Conservation (phyloP, 1,140 invertebrate species). For the Heliconius melpomene region DNA sequence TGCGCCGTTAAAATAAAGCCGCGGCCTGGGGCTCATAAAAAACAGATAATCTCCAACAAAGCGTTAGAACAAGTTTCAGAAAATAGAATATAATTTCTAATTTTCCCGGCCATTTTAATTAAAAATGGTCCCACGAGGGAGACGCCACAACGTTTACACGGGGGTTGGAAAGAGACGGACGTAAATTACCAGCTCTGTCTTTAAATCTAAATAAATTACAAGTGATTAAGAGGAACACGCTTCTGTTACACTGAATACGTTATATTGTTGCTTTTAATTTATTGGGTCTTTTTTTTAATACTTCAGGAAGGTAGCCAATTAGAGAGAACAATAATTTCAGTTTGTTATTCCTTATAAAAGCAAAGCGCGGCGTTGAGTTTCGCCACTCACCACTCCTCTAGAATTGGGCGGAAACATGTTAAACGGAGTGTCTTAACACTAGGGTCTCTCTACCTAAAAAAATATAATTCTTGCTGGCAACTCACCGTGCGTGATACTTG, state of each 20-base stretch:
- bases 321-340: neutral
- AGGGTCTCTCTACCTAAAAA: too few species aligned
- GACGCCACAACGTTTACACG: conserved; percentile 50
- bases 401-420: too few species aligned
- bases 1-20: conserved; percentile 72
- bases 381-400: too few species aligned
- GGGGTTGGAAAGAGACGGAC: conserved; percentile 68
- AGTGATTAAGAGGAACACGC: conserved; percentile 78
- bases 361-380: too few species aligned
- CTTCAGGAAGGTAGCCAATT: neutral
- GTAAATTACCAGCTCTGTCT: conserved; percentile 71
- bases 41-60: conserved; percentile 79
- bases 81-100: conserved; percentile 82
- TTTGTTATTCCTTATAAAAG: neutral
- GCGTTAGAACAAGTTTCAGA: conserved; percentile 78
- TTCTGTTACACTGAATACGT: conserved; percentile 66
- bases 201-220: conserved; percentile 80
- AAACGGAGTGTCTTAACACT: too few species aligned
- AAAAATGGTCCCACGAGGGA: conserved; percentile 77
- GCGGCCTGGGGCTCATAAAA: conserved; percentile 78
- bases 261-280: conserved; percentile 63
- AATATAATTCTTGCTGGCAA: neutral
- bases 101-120: conserved; percentile 80
- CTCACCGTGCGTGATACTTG: conserved; percentile 25
- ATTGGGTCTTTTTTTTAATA: conserved; percentile 41